Conservation (phyloP, 2,888 invertebrate species). For the Pyralis farinalis region DNA sequence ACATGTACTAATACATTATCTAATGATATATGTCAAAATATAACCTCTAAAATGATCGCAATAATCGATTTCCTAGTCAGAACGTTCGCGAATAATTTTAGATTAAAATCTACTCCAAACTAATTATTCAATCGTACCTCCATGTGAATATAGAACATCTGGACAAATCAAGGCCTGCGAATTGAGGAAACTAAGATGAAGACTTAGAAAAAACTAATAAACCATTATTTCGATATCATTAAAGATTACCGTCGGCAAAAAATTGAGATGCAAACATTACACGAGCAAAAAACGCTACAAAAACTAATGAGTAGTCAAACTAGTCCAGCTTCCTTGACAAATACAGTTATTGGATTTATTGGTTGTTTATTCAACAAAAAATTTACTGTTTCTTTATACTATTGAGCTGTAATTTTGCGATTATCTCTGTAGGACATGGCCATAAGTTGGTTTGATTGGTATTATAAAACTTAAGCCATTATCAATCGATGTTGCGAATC, state of each 20-base stretch:
- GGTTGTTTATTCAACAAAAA: constrained; percentile 27
- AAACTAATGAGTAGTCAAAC: constrained; percentile 45
- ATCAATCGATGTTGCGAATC: not conserved
- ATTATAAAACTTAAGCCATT: not conserved
- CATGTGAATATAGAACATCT: constrained; percentile 50
- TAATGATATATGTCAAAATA: constrained; percentile 27
- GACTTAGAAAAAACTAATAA: constrained; percentile 54
- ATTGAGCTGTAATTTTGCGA: constrained; percentile 10
- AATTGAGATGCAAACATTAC: constrained; percentile 39
- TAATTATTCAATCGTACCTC: constrained; percentile 40
- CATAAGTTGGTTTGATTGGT: constrained; percentile 1
- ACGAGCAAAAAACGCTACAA: constrained; percentile 34
- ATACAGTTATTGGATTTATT: constrained; percentile 53
- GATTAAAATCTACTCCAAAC: constrained; percentile 32
- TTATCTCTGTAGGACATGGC: constrained; percentile 8
- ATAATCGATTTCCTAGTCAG: constrained; percentile 27
- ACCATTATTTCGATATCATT: constrained; percentile 59
- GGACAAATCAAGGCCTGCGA: constrained; percentile 65
- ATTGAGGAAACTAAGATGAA: constrained; percentile 60
- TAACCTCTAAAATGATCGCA: constrained; percentile 19
- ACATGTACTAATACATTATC: not conserved
- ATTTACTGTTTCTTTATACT: constrained; percentile 20
- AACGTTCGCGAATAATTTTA: constrained; percentile 22
- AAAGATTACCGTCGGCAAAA: constrained; percentile 51
- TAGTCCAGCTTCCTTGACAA: constrained; percentile 55